Evolutionary conservation across 2,797 vertebrate species (phyloP), one percentile per base, ranked within the genome.

Genomic region (Hydrocynus forskahlii): DNA sequence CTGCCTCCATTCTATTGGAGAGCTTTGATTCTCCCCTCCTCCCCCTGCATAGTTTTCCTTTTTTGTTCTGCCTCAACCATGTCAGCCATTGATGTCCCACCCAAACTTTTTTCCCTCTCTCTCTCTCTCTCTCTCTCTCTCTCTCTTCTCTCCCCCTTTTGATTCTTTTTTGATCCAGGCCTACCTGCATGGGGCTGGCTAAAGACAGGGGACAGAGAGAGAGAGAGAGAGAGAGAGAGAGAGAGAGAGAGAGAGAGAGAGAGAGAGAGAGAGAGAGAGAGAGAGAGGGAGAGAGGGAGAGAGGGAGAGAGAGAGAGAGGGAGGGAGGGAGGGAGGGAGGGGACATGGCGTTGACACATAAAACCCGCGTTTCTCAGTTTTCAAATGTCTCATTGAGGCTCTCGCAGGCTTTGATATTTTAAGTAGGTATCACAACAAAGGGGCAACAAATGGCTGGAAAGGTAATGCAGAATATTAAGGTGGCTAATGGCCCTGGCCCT

Each of bases 321-420:
- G 60, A 85, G 77, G 38, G 64, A 84, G 90, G 54, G 77, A 74
- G 71, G 55, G 92, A 71, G 81, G 70, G 66, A 86, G 92, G 88
- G 91, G 93, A 92, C 88, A 89, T 90, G 87, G 84, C 88, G 89
- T 92, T 95, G 96, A 96, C 95, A 96, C 94, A 94, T 93, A 95
- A 96, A 96, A 95, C 95, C 95, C 89, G 91, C 89, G 89, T 95
- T 96, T 96, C 94, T 97, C 94, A 93, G 93, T 95, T 96, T 96
- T 97, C 95, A 96, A 89, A 94, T 94, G 95, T 95, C 93, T 96
- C 94, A 95, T 96, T 96, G 95, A 96, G 92, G 90, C 90, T 92
- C 93, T 91, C 80, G 63, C 81, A 29, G 84, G 93, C 96, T 97
- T 97, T 97, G 96, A 97, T 96, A 97, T 96, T 96, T 94, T 95